Percentiles rank a stretch among this genome's conserved stretches.
phyloP scores from a whole-genome alignment of 2,797 vertebrate species.

The Thalassophryne amazonica region DNA sequence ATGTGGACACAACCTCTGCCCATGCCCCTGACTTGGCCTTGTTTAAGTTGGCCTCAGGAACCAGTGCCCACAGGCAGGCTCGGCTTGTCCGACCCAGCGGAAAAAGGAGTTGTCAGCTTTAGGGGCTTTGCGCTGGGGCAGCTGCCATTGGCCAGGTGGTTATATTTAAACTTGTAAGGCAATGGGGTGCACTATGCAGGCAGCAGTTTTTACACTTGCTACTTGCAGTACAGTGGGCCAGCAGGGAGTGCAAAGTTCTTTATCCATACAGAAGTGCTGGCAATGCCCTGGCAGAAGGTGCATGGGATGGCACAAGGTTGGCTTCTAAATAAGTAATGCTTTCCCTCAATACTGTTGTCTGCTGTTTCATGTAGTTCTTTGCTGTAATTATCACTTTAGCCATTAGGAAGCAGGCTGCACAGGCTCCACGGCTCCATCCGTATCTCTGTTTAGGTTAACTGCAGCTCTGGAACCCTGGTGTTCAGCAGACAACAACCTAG shows the following conservation, averaged over 20 bases:
- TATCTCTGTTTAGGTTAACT: constrained; percentile 3
- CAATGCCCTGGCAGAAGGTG: constrained; percentile 45
- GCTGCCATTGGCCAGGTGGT: constrained; percentile 70
- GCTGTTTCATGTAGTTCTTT: constrained; percentile 28
- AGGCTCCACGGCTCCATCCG: no score
- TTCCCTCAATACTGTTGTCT: constrained; percentile 30
- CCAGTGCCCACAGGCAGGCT: constrained; percentile 34
- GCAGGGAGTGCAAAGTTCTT: constrained; percentile 70
- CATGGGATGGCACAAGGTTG: constrained; percentile 32
- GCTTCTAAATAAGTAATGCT: constrained; percentile 31
- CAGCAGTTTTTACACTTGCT: constrained; percentile 75
- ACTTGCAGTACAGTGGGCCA: constrained; percentile 64
- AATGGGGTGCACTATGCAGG: constrained; percentile 48
- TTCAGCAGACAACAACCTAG: no score
- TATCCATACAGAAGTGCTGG: constrained; percentile 71
- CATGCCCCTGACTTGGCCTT: constrained; percentile 44
- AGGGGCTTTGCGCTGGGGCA: constrained; percentile 73
- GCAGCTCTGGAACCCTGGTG: neutral
- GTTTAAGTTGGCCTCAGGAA: constrained; percentile 55
- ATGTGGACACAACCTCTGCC: constrained; percentile 78
- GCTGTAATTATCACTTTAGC: constrained; percentile 44
- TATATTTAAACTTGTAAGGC: constrained; percentile 78
- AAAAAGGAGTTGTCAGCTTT: constrained; percentile 77
- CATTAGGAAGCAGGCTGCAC: constrained; percentile 9
- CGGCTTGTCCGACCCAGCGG: constrained; percentile 33